Percentiles rank a stretch among this genome's conserved stretches.
phyloP scores from a whole-genome alignment of 35 echinoderm and acorn worm species.

The Holothuria glaberrima region DNA sequence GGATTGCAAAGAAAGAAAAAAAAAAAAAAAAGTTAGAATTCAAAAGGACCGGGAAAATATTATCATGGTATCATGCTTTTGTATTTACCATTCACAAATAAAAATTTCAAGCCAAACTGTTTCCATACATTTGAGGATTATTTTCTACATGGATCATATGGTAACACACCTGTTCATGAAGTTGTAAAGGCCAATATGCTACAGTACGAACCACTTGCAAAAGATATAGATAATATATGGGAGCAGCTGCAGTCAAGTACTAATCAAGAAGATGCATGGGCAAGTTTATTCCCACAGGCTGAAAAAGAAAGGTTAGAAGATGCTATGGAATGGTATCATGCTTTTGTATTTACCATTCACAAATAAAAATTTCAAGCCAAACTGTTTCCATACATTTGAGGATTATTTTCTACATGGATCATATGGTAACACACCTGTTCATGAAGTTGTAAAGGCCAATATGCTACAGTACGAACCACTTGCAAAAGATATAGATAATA shows the following conservation, averaged over 20 bases:
- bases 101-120: too few species aligned
- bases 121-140: constrained; percentile 8
- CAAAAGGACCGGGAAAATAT: too few species aligned
- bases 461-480: neutral
- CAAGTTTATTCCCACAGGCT: neutral
- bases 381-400: too few species aligned
- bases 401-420: neutral
- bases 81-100: too few species aligned
- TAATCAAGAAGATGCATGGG: neutral
- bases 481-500: neutral
- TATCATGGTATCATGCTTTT: neutral
- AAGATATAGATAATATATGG: neutral
- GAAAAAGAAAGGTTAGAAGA: neutral
- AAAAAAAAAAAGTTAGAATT: constrained; percentile 1
- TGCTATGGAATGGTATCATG: neutral
- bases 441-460: neutral
- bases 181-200: neutral
- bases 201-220: neutral
- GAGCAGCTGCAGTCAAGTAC: neutral
- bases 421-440: constrained; percentile 1
- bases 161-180: neutral
- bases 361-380: too few species aligned
- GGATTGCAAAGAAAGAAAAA: too few species aligned
- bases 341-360: too few species aligned
- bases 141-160: neutral